A percentile compares a stretch with the other conserved stretches of the same genome.
phyloP scores from a whole-genome alignment of 2,888 invertebrate species.

The Strigamia crassipes region DNA sequence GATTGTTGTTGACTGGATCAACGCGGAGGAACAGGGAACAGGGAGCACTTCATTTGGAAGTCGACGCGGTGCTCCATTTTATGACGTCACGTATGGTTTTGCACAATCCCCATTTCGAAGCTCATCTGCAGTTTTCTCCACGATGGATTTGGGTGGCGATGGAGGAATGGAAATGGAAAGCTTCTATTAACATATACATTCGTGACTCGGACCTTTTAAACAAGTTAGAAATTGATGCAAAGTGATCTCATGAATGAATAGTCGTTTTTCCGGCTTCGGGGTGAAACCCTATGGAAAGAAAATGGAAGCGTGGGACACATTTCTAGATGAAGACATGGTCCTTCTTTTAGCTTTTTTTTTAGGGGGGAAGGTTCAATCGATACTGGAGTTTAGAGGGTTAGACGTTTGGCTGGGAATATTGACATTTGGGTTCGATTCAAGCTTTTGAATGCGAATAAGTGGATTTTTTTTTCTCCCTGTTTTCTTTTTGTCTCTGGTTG shows the following conservation, averaged over 20 bases:
- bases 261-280: background rate
- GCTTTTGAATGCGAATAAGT: background rate
- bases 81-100: background rate
- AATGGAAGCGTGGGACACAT: background rate
- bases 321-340: background rate
- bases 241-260: background rate
- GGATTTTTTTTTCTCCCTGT: background rate
- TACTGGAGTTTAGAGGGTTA: background rate
- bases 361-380: background rate
- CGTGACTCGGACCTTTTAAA: background rate
- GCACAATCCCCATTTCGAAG: background rate
- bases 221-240: background rate
- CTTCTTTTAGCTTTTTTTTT: background rate
- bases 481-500: background rate
- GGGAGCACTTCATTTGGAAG: background rate
- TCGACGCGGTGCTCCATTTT: background rate
- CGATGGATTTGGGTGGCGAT: background rate
- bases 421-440: background rate
- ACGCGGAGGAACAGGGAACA: background rate
- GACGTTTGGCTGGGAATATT: background rate
- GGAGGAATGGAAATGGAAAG: background rate
- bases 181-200: background rate
- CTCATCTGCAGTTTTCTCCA: background rate
- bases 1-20: background rate
- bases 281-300: background rate